Evolutionary conservation across 1,140 invertebrate species (phyloP), one percentile per base, ranked within the genome.

Genomic region (Micrasema longulum): DNA sequence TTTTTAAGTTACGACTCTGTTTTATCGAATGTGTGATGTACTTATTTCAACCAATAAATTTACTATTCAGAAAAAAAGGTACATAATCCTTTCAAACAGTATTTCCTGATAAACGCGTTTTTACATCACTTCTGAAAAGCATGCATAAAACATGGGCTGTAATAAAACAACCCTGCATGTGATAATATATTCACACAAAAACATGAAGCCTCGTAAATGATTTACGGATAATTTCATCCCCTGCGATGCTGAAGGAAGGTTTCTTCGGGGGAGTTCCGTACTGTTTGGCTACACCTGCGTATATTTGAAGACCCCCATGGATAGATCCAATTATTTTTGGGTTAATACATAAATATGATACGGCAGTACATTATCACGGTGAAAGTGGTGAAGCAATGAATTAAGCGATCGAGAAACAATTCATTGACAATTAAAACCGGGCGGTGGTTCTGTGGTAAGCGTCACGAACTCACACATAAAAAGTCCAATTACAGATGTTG

Each of bases 261-360:
- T 22, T 14, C 50, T 31, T 26, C 50, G 14, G 9, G 22, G 50
- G 55, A 14, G 14, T 22, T 14, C 35, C 6, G 35, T 16, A 20
- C 14, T n/a, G 31, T 41, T 14, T 38, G 47, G 12, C 36, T 41
- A 18, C 55, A 41, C 55, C 55, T 60, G 55, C 35, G 35, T 20
- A 20, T 38, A 35, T 41, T 23, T 41, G 31, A 14, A 22, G 55
- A 60, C 35, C 35, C 55, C 55, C 18, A 38, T 38, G 55, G 55
- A 38, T 60, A 41, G 10, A 60, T 60, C 55, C 55, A 60, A 60
- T 60, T 60, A 60, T 60, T 60, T 43, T 12, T 31, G 16, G 35
- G 55, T 41, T 31, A n/a, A n/a, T n/a, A n/a, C 55, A 60, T 60
- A 60, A 60, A 60, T 60, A 41, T 41, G 55, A 60, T 38, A 60